phyloP scores from a whole-genome alignment of 2,113 vertebrate species.

The Pelecanoides urinatrix region DNA sequence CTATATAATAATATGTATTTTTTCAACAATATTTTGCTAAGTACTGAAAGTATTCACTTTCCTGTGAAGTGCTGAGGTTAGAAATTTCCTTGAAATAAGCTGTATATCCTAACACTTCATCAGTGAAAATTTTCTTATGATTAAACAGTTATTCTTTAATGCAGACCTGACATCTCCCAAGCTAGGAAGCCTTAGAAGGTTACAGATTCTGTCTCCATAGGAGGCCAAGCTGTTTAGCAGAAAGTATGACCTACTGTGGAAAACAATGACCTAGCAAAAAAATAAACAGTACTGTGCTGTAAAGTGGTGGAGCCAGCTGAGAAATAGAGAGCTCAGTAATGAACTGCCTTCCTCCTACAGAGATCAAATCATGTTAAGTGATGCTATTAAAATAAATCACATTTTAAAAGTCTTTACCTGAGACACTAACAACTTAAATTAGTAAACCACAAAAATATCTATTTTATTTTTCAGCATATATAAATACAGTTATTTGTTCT shows the following conservation, averaged over 20 bases:
- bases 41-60: too few relatives aligned
- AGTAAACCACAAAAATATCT: neutral
- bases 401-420: neutral
- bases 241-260: constrained; percentile 34
- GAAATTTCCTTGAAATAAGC: neutral
- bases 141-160: constrained; percentile 9
- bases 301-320: constrained; percentile 5
- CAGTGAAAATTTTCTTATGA: constrained; percentile 8
- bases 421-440: neutral
- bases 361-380: constrained; percentile 44
- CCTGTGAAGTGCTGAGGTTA: neutral
- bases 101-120: neutral
- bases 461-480: neutral
- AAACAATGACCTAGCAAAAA: constrained; percentile 30
- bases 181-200: constrained; percentile 3
- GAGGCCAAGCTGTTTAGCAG: constrained; percentile 31
- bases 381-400: constrained; percentile 32
- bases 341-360: constrained; percentile 37
- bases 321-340: constrained; percentile 12
- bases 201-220: constrained; percentile 45
- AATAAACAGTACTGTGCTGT: neutral
- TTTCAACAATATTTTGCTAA: neutral
- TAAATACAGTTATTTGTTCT: neutral
- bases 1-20: neutral
- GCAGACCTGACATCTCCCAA: neutral